These are phyloP conservation scores for Mungos mungo DNA, from an alignment of 2,113 vertebrate species.

Conservation along the genomic window DNA sequence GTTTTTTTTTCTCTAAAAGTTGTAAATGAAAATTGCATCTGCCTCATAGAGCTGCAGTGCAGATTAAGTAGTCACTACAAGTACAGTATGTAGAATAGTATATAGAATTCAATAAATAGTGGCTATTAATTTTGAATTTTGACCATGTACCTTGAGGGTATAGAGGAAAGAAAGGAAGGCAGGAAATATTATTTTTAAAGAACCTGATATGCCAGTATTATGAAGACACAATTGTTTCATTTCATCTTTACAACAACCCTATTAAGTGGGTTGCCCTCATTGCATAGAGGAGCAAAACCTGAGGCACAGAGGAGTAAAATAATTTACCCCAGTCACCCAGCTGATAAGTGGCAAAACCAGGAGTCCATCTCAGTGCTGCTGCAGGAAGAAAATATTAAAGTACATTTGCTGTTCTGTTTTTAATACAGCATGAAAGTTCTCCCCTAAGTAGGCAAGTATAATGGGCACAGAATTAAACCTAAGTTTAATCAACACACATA, in stretches of 20 bases:
- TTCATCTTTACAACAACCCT: not conserved
- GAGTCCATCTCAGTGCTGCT: not conserved
- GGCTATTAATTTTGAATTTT: constrained; percentile 18
- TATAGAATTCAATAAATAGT: not conserved
- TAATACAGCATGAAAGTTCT: not conserved
- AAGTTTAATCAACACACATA: not conserved
- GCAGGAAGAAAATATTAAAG: not conserved
- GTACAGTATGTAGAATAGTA: not conserved
- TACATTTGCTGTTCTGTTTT: not conserved
- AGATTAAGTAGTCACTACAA: not conserved
- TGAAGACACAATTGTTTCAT: not conserved
- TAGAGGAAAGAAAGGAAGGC: not conserved
- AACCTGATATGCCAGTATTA: not conserved
- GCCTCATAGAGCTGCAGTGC: not conserved
- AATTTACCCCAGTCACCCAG: not conserved
- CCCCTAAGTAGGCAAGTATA: not conserved
- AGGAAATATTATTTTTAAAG: not conserved
- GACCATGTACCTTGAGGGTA: not conserved
- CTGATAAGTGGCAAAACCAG: not conserved
- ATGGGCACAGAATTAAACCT: not conserved
- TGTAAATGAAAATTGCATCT: not conserved
- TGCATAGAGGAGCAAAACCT: not conserved
- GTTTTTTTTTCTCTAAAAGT: not conserved
- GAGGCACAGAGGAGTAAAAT: not conserved
- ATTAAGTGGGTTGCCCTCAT: not conserved